Base-by-base conservation (phyloP, 2,888 invertebrate genomes). In the Boloria euphrosyne region DNA sequence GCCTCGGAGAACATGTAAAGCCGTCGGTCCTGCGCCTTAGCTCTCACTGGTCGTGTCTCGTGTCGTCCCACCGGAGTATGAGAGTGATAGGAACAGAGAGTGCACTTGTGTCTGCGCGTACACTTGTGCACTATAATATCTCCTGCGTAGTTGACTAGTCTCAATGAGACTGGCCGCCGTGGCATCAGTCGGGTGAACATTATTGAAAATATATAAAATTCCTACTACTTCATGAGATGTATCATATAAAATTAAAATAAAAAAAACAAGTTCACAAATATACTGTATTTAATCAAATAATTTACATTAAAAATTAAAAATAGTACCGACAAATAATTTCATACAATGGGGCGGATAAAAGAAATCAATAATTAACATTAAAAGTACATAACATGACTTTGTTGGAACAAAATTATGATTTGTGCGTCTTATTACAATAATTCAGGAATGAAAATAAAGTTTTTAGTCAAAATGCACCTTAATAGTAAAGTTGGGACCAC, bases 241-340 rank as follows among this genome's bases (percentile, higher is more conserved):
- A 44, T 4, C 13, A 57, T 16, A 13, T 59, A n/a, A 7, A 27
- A 52, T 38, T 49, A 46, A 73, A 77, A 74, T 73, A 73, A 73
- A 73, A 73, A 55, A 72, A 62, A 62, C 64, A 66, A 65, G 69
- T 65, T 74, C 90, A 90, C 90, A 90, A 90, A 91, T 91, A 90
- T 90, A 90, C 84, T 90, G 85, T 86, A 89, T 89, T 90, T 85
- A 86, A 83, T 82, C 85, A 88, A 90, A 89, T 90, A 89, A 90
- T 90, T 90, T 90, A 90, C 80, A 89, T 83, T 75, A 71, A 73
- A 85, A 85, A 84, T 87, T 86, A 88, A 83, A 86, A 87, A 84
- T 83, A 87, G 76, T 69, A 86, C 86, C 83, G 84, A 87, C 85
- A 84, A 83, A 81, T 77, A 81, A 87, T 87, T 87, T 87, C 80